phyloP scores from a whole-genome alignment of 92 coral and sea anemone species.

The Epizoanthus illoricatus region DNA sequence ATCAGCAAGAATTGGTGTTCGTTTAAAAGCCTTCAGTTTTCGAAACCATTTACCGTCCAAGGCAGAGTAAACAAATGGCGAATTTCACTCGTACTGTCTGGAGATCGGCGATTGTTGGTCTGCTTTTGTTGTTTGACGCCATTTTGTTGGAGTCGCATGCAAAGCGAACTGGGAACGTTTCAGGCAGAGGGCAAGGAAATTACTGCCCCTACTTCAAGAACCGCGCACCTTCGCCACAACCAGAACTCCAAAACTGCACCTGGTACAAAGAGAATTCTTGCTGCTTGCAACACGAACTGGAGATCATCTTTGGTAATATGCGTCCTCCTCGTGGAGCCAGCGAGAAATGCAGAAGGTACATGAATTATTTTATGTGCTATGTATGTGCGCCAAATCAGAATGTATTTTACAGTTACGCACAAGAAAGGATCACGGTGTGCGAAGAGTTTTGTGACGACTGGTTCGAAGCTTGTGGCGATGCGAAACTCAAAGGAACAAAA shows the following conservation, averaged over 20 bases:
- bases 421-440: slow-evolving; percentile 86
- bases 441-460: slow-evolving; percentile 75
- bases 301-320: slow-evolving; percentile 64
- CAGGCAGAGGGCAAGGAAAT: slow-evolving; percentile 30
- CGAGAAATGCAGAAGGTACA: slow-evolving; percentile 59
- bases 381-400: slow-evolving; percentile 94
- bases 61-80: background rate
- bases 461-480: slow-evolving; percentile 77
- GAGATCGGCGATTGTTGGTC: background rate
- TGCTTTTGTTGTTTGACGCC: slow-evolving; percentile 12
- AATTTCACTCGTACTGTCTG: background rate
- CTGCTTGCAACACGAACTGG: slow-evolving; percentile 81
- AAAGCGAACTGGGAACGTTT: background rate
- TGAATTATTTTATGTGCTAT: slow-evolving; percentile 85
- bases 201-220: slow-evolving; percentile 95
- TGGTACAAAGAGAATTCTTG: slow-evolving; percentile 91
- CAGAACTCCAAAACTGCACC: slow-evolving; percentile 83
- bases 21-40: background rate
- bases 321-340: slow-evolving; percentile 88
- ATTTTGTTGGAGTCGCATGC: slow-evolving; percentile 14
- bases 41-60: background rate
- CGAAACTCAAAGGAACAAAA: slow-evolving; percentile 79
- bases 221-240: slow-evolving; percentile 92
- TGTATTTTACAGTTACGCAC: slow-evolving; percentile 58
- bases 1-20: background rate